A percentile compares a stretch with the other conserved stretches of the same genome.
These are phyloP conservation scores for Zygothrica quintamaculata DNA, from an alignment of 2,888 invertebrate genomes.

Conservation along the genomic window DNA sequence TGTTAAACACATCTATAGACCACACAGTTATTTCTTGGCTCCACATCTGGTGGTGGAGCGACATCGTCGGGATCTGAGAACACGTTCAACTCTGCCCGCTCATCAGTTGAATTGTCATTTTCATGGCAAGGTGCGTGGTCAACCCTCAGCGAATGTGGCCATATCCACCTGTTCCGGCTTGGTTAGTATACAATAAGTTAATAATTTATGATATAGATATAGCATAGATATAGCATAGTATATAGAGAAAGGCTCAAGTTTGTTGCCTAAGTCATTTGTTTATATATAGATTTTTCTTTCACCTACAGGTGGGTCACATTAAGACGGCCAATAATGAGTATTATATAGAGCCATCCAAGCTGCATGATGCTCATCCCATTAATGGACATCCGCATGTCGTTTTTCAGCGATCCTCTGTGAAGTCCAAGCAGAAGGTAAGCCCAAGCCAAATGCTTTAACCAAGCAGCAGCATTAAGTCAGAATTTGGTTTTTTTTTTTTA, in stretches of 20 bases:
- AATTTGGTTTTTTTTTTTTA: slow-evolving; percentile 14
- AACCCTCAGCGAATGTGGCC: slow-evolving; percentile 89
- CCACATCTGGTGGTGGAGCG: slow-evolving; percentile 90
- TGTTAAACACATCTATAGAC: slow-evolving; percentile 85
- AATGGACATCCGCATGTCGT: slow-evolving; percentile 88
- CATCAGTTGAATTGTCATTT: slow-evolving; percentile 89
- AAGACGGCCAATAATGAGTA: slow-evolving; percentile 88
- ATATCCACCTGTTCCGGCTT: slow-evolving; percentile 93
- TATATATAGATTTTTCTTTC: too few species aligned
- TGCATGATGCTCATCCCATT: slow-evolving; percentile 83
- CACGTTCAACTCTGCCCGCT: slow-evolving; percentile 81
- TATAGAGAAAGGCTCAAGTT: slow-evolving; percentile 16
- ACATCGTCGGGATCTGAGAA: slow-evolving; percentile 86
- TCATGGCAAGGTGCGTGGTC: slow-evolving; percentile 90
- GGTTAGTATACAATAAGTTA: slow-evolving; percentile 90
- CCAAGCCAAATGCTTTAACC: too few species aligned
- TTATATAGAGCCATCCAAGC: slow-evolving; percentile 89
- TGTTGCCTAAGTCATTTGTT: slow-evolving; percentile 44
- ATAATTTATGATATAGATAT: too few species aligned
- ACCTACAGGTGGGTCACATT: slow-evolving; percentile 89
- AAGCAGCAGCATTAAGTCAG: too few species aligned
- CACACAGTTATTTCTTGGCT: slow-evolving; percentile 88
- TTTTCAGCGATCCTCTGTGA: slow-evolving; percentile 88
- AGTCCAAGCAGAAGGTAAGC: slow-evolving; percentile 73
- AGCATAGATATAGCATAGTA: too few species aligned